These are phyloP conservation scores for Centropyge bicolor DNA, from an alignment of 2,797 vertebrate species.

Conservation along the genomic window DNA sequence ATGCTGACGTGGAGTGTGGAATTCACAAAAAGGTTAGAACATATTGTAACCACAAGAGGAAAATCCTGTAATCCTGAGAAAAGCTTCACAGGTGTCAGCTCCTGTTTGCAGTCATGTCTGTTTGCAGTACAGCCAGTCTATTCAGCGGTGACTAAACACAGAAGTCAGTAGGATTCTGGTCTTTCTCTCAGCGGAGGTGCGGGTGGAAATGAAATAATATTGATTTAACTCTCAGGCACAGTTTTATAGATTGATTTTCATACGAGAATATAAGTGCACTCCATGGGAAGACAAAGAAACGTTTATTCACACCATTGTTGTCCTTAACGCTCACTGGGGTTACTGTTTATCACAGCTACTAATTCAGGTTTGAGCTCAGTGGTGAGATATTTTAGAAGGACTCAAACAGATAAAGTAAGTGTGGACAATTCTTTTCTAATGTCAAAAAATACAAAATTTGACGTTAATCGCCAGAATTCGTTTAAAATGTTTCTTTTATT, in stretches of 20 bases:
- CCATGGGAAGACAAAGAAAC: neutral
- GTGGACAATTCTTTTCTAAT: neutral
- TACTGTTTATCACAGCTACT: constrained; percentile 14
- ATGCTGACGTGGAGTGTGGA: neutral
- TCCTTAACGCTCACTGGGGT: neutral
- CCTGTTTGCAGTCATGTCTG: constrained; percentile 13
- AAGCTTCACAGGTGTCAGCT: constrained; percentile 34
- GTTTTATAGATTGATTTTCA: constrained; percentile 51
- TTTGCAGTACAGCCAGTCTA: constrained; percentile 2
- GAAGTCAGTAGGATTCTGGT: constrained; percentile 3
- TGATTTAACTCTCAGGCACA: constrained; percentile 44
- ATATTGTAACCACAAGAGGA: neutral
- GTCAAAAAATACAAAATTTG: neutral
- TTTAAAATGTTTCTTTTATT: constrained; percentile 9
- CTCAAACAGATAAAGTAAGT: neutral
- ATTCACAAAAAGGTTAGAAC: constrained; percentile 10
- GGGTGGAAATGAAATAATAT: constrained; percentile 46
- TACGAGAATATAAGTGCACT: constrained; percentile 6
- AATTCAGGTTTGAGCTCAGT: neutral
- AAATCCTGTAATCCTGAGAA: constrained; percentile 19
- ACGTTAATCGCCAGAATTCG: neutral
- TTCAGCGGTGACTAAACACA: constrained; percentile 25
- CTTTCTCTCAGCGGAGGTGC: constrained; percentile 29
- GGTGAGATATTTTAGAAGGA: neutral
- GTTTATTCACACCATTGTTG: constrained; percentile 22